Evolutionary conservation across 2,888 invertebrate species (phyloP).

Genomic region (Acheta domesticus): DNA sequence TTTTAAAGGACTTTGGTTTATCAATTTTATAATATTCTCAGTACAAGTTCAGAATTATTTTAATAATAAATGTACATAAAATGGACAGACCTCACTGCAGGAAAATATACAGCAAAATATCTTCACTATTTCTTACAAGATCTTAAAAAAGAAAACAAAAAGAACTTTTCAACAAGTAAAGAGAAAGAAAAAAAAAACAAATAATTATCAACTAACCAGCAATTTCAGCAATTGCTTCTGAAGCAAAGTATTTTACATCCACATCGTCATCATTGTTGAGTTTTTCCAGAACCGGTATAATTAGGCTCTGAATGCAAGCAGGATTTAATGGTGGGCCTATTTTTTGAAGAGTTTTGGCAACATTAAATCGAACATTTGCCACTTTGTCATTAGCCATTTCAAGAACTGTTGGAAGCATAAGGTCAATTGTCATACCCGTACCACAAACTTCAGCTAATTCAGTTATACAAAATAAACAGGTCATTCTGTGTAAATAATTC

Average conservation of each 20-base stretch:
- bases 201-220: constrained; percentile 55
- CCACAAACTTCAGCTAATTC: constrained; percentile 90
- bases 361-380: constrained; percentile 98
- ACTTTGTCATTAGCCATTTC: constrained; percentile 94
- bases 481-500: constrained; percentile 98
- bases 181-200: too few species aligned
- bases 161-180: too few species aligned
- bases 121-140: too few species aligned
- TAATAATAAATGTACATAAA: too few species aligned
- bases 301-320: constrained; percentile 80
- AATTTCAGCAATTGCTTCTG: constrained; percentile 89
- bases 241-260: constrained; percentile 97
- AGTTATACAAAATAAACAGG: constrained; percentile 94
- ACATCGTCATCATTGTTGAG: constrained; percentile 89
- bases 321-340: constrained; percentile 89
- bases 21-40: too few species aligned
- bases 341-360: constrained; percentile 94
- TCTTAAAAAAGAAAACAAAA: too few species aligned
- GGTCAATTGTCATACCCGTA: constrained; percentile 83
- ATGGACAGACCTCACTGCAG: too few species aligned
- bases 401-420: constrained; percentile 91
- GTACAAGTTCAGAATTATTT: too few species aligned
- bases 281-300: constrained; percentile 93
- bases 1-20: too few species aligned
- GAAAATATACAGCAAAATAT: too few species aligned